These are phyloP conservation scores for Cheirogaleus medius DNA, from an alignment of 2,113 vertebrate species.

Conservation along the genomic window DNA sequence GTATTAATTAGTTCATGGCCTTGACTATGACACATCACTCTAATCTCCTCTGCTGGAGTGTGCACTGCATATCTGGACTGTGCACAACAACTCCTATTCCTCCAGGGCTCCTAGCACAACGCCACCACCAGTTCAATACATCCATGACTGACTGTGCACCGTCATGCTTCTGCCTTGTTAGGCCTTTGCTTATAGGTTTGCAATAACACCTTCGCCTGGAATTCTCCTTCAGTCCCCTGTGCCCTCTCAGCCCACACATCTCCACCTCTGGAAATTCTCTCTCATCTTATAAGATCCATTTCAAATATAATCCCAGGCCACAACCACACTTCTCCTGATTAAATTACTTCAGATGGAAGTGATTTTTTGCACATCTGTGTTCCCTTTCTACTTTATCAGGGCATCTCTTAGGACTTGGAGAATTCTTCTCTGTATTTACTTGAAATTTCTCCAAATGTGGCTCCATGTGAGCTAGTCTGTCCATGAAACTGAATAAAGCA, in stretches of 20 bases:
- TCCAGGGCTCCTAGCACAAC: rapidly evolving
- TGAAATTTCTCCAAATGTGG: not conserved
- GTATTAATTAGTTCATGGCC: not conserved
- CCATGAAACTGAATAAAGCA: not conserved
- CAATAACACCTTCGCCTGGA: not conserved
- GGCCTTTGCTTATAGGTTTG: not conserved
- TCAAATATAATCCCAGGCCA: not conserved
- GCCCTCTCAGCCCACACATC: too few species aligned
- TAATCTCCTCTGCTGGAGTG: not conserved
- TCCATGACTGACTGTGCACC: not conserved
- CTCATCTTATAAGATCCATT: not conserved
- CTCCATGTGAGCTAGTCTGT: not conserved
- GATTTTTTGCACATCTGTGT: rapidly evolving
- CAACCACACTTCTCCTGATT: not conserved
- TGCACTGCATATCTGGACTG: too few species aligned
- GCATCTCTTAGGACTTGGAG: not conserved
- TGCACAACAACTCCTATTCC: rapidly evolving
- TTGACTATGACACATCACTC: not conserved
- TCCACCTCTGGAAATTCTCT: not conserved
- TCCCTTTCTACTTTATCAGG: not conserved
- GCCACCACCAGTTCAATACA: rapidly evolving
- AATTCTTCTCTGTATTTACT: not conserved
- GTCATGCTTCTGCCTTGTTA: not conserved
- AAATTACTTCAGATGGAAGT: not conserved
- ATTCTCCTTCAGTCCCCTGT: not conserved